phyloP scores from a whole-genome alignment of 2,113 vertebrate species.

The Gasterosteus nipponicus region DNA sequence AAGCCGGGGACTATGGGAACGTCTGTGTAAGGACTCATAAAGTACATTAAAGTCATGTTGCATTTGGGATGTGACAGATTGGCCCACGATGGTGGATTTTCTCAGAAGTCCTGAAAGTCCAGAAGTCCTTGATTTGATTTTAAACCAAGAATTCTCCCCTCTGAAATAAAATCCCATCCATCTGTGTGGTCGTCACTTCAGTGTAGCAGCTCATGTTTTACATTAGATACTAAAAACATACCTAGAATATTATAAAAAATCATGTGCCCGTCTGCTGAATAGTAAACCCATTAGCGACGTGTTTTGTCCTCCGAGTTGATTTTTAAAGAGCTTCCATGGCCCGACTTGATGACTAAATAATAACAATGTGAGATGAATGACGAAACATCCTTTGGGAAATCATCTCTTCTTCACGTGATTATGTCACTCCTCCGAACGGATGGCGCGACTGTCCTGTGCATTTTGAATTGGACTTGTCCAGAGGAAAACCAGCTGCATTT shows the following conservation, averaged over 20 bases:
- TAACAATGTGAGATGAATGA: slow-evolving; percentile 1
- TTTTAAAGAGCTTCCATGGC: slow-evolving; percentile 22
- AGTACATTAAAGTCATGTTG: not conserved
- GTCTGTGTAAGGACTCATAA: not conserved
- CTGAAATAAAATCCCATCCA: not conserved
- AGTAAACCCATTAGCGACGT: slow-evolving; percentile 14
- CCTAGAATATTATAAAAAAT: not conserved
- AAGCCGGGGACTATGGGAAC: not conserved
- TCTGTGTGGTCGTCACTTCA: not conserved
- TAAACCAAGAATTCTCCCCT: not conserved
- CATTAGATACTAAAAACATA: not conserved
- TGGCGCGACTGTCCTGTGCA: slow-evolving; percentile 4
- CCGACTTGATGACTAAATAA: slow-evolving; percentile 4
- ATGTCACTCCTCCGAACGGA: not conserved
- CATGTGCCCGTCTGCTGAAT: too few species aligned
- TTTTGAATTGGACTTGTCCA: slow-evolving; percentile 12
- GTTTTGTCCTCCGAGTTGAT: not conserved
- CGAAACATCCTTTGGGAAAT: slow-evolving; percentile 46
- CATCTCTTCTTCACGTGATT: slow-evolving; percentile 29
- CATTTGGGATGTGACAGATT: not conserved
- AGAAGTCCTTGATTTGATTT: not conserved
- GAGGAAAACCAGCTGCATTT: slow-evolving; percentile 17
- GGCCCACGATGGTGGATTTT: slow-evolving; percentile 4
- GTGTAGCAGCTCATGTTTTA: not conserved
- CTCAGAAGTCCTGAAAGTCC: too few species aligned